Percentiles rank a stretch among this genome's conserved stretches.
These are phyloP conservation scores for Oreochromis mossambicus DNA, from an alignment of 2,797 vertebrate genomes.

Conservation along the genomic window DNA sequence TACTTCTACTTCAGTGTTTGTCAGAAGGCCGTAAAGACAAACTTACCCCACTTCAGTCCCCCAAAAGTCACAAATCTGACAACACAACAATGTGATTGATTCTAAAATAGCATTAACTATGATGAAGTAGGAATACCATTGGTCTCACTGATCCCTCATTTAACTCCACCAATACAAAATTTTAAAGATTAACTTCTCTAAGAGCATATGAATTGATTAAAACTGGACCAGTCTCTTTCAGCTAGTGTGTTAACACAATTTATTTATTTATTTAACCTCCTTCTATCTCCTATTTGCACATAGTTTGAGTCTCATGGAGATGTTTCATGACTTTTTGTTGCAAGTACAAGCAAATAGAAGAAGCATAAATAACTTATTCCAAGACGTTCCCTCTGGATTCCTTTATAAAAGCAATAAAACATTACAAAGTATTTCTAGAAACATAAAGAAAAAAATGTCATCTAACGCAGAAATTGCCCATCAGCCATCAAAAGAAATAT, in stretches of 20 bases:
- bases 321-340: not conserved
- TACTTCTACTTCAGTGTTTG: not conserved
- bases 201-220: not conserved
- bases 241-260: not conserved
- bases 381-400: conserved; percentile 23
- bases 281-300: not conserved
- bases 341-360: conserved; percentile 11
- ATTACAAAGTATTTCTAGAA: conserved; percentile 9
- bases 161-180: not conserved
- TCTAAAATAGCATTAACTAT: not conserved
- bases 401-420: conserved; percentile 38
- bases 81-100: not conserved
- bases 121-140: not conserved
- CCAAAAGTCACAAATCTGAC: not conserved
- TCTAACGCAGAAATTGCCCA: not conserved
- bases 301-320: not conserved
- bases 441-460: not conserved
- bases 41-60: not conserved
- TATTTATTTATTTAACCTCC: not conserved
- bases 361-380: conserved; percentile 63
- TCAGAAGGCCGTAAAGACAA: not conserved
- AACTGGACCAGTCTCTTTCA: not conserved
- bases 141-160: not conserved
- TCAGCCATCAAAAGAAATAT: not conserved
- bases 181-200: not conserved